phyloP scores from a whole-genome alignment of 2,113 vertebrate genomes.

The Dunckerocampus dactyliophorus region DNA sequence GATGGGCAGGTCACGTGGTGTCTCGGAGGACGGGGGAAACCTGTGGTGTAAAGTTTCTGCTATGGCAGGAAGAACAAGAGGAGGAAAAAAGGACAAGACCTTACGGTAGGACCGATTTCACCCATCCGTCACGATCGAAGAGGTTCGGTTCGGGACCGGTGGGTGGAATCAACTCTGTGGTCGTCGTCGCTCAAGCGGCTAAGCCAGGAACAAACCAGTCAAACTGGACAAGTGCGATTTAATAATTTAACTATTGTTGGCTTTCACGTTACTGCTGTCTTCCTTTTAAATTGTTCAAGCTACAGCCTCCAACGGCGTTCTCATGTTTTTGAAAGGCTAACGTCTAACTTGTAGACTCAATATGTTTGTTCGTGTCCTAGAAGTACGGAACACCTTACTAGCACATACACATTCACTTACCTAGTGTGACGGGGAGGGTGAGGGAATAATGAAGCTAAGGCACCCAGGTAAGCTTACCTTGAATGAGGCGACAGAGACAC shows the following conservation, averaged over 20 bases:
- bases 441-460: no score
- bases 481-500: no score
- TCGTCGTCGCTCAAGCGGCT: no score
- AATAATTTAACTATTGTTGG: background rate
- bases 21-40: constrained; percentile 19
- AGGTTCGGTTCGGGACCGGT: accelerated
- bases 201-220: background rate
- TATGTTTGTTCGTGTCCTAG: no score
- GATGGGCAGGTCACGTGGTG: constrained; percentile 62
- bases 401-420: no score
- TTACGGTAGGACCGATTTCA: background rate
- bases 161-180: background rate
- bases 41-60: constrained; percentile 39
- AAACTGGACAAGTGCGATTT: background rate
- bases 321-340: no score
- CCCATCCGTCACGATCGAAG: background rate
- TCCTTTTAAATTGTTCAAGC: background rate
- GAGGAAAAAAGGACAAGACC: constrained; percentile 1
- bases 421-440: no score
- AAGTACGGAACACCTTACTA: background rate
- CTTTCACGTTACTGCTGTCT: background rate
- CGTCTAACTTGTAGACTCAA: no score
- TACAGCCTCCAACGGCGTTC: no score
- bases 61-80: constrained; percentile 25
- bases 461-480: no score